Evolutionary conservation across 2,797 vertebrate species (phyloP).

Genomic region (Clamator glandarius): DNA sequence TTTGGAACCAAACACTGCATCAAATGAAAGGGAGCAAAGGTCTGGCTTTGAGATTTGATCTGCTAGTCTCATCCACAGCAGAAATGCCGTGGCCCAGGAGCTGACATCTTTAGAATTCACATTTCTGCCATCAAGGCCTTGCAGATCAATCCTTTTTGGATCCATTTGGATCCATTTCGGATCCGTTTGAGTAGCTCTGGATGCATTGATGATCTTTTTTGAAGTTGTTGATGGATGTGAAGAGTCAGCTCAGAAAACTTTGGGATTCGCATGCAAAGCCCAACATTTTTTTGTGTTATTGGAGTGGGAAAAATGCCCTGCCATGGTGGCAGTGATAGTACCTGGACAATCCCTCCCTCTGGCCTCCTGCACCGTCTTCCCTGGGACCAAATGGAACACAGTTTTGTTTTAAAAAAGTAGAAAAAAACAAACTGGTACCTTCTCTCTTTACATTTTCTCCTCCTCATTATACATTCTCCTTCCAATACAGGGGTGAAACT

Average conservation of each 20-base stretch:
- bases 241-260: not conserved
- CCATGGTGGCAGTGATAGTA: no score
- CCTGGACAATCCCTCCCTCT: not conserved
- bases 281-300: not conserved
- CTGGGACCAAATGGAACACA: not conserved
- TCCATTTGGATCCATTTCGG: not conserved
- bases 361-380: not conserved
- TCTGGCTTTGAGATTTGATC: not conserved
- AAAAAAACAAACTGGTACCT: not conserved
- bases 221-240: not conserved
- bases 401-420: not conserved
- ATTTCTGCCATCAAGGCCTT: not conserved
- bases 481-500: not conserved
- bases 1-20: not conserved
- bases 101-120: not conserved
- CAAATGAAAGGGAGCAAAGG: not conserved
- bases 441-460: not conserved
- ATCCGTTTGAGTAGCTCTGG: not conserved
- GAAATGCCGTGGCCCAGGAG: not conserved
- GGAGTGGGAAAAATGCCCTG: not conserved
- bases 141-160: accelerated
- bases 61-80: not conserved
- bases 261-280: not conserved
- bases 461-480: not conserved
- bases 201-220: not conserved